phyloP scores from a whole-genome alignment of 2,113 vertebrate genomes.

The Acinonyx jubatus region DNA sequence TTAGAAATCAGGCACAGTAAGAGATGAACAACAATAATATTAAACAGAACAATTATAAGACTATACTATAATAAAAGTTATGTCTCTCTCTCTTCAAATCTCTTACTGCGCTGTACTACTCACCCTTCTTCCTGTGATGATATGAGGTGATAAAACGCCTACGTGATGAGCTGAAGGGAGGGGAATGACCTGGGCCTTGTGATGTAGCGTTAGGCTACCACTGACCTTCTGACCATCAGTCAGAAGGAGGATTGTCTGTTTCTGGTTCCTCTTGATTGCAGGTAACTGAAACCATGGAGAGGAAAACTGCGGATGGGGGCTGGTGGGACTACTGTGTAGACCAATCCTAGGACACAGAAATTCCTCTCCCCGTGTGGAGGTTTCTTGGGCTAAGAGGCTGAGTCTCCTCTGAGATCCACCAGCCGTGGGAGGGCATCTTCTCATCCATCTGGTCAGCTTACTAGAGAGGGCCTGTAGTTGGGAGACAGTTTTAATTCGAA shows the following conservation, averaged over 20 bases:
- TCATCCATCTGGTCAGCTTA: not conserved
- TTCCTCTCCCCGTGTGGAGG: not conserved
- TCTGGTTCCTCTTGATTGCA: too few species aligned
- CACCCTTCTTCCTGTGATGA: not conserved
- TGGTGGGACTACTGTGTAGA: too few species aligned
- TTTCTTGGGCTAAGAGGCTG: not conserved
- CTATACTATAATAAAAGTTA: not conserved
- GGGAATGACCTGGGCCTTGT: not conserved
- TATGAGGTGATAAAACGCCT: too few species aligned
- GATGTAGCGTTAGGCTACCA: too few species aligned
- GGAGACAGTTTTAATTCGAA: not conserved
- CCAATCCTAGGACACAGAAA: not conserved
- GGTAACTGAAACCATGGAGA: too few species aligned
- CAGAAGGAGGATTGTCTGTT: too few species aligned
- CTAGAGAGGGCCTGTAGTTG: not conserved
- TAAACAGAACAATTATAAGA: not conserved
- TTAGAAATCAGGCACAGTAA: not conserved
- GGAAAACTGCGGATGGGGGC: too few species aligned
- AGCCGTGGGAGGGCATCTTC: not conserved
- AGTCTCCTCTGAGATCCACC: not conserved
- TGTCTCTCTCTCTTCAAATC: not conserved
- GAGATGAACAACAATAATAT: not conserved
- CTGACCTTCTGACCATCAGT: too few species aligned
- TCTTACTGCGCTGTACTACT: not conserved
- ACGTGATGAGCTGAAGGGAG: not conserved